phyloP scores from a whole-genome alignment of 1,140 invertebrate genomes.

The Helicoverpa armigera region DNA sequence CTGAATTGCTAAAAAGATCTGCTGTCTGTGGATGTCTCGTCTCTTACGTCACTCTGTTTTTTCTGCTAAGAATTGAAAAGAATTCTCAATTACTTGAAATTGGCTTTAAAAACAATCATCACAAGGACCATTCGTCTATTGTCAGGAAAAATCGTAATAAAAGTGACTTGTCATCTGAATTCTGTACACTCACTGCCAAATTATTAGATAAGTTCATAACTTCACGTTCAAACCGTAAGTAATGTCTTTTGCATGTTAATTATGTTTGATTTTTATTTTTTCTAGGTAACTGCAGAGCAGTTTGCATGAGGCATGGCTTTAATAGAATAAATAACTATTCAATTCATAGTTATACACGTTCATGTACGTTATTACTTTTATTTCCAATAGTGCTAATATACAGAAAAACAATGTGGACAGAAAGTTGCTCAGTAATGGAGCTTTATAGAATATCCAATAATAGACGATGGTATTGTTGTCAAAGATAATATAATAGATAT shows the following conservation, averaged over 20 bases:
- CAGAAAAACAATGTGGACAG: conserved; percentile 51
- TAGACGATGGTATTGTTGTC: conserved; percentile 4
- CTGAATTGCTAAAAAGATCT: conserved; percentile 38
- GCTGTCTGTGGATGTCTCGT: conserved; percentile 32
- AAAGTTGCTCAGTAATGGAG: neutral
- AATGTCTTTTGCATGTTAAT: conserved; percentile 66
- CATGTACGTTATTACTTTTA: conserved; percentile 75
- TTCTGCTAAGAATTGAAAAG: conserved; percentile 22
- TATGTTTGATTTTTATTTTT: conserved; percentile 71
- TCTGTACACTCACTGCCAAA: conserved; percentile 27
- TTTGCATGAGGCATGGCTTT: conserved; percentile 80
- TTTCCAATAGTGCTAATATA: conserved; percentile 7
- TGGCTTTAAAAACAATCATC: conserved; percentile 7
- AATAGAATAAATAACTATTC: conserved; percentile 79
- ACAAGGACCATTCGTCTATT: neutral
- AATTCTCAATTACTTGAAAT: conserved; percentile 10
- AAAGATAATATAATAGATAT: conserved; percentile 46
- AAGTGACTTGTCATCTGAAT: conserved; percentile 40
- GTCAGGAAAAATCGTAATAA: conserved; percentile 16
- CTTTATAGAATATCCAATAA: conserved; percentile 28
- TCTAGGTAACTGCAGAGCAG: conserved; percentile 79
- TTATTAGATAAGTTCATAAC: conserved; percentile 25
- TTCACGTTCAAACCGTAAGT: conserved; percentile 36
- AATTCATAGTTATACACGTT: conserved; percentile 72
- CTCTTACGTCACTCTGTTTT: conserved; percentile 13